Base-by-base conservation (phyloP, 2,888 invertebrate species). In the Eupeodes latifasciatus region DNA sequence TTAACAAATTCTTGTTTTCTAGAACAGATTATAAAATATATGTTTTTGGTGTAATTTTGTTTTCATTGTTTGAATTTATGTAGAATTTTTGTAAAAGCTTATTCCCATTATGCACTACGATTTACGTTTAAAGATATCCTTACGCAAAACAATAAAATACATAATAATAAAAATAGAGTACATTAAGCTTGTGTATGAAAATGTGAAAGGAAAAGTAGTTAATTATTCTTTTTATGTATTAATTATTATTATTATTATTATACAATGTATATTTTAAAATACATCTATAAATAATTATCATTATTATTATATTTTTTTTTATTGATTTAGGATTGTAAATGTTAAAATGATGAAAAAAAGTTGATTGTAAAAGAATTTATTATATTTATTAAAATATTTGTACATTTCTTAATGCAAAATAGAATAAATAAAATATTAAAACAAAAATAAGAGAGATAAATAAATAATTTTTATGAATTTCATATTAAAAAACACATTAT, bases 371-470 rank as follows among this genome's bases (percentile, higher is more conserved):
- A 72, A 72, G 72, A 72, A 72, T 72, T 72, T 72, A 72, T 57
- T 71, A 71, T 59, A 71, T 59, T n/a, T 51, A 69, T 53, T 72
- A 34, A 72, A 57, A 59, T 74, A 76, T 87, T 87, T 87, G 87
- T 87, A 87, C 83, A 87, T 87, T 87, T 84, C 84, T 77, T 76
- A 87, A 87, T 80, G 76, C 82, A 77, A 71, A 55, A 71, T 84
- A 78, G 49, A 77, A 66, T 72, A 75, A 69, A n/a, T 69, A 49
- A 69, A 53, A 84, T 44, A 12, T 27, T 27, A 27, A 27, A 27
- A 27, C 27, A 27, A 3, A 77, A 74, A 67, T 75, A n/a, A 75
- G 57, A 77, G 49, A 12, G 64, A 59, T 67, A 64, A 69, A 66
- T 11, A 81, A 62, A 67, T 55, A 66, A 40, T 75, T 76, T 51